Percentiles rank a stretch among this genome's conserved stretches.
Conservation (phyloP, 2,797 vertebrate genomes). For the Gallirallus australis region DNA sequence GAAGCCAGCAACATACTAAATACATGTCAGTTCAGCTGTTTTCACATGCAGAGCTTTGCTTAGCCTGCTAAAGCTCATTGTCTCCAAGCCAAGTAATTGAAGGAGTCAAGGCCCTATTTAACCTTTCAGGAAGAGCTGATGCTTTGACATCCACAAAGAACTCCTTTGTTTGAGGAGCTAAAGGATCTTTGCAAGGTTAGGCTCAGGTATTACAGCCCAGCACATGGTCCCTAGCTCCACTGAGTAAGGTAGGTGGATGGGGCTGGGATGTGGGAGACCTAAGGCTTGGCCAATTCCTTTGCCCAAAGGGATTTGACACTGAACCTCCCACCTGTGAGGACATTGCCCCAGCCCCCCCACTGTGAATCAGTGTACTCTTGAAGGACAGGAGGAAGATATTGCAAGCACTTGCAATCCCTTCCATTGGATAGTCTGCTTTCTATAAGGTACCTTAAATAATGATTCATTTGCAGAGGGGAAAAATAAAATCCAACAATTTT, state of each 20-base stretch:
- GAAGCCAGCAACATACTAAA: slow-evolving; percentile 50
- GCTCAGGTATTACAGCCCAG: slow-evolving; percentile 8
- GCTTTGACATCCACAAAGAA: slow-evolving; percentile 53
- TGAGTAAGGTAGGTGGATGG: neutral
- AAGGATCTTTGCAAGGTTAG: slow-evolving; percentile 12
- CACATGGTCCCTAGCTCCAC: neutral
- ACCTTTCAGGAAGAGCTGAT: slow-evolving; percentile 52
- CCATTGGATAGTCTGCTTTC: neutral
- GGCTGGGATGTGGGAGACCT: neutral
- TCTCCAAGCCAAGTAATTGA: slow-evolving; percentile 60
- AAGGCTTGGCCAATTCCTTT: neutral
- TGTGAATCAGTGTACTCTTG: neutral
- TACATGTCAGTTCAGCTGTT: slow-evolving; percentile 58
- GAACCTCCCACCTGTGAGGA: neutral
- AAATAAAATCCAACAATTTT: neutral
- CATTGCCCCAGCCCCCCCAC: neutral
- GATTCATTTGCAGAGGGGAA: neutral
- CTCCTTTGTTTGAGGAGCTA: slow-evolving; percentile 55
- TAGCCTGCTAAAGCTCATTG: slow-evolving; percentile 51
- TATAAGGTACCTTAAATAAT: neutral
- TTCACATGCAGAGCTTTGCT: slow-evolving; percentile 60
- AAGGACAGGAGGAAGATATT: neutral
- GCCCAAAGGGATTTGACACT: neutral
- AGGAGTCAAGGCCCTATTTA: slow-evolving; percentile 45
- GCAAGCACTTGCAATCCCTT: neutral